Evolutionary conservation across 2,888 invertebrate species (phyloP).

Genomic region (Gymnoscelis rufifasciata): DNA sequence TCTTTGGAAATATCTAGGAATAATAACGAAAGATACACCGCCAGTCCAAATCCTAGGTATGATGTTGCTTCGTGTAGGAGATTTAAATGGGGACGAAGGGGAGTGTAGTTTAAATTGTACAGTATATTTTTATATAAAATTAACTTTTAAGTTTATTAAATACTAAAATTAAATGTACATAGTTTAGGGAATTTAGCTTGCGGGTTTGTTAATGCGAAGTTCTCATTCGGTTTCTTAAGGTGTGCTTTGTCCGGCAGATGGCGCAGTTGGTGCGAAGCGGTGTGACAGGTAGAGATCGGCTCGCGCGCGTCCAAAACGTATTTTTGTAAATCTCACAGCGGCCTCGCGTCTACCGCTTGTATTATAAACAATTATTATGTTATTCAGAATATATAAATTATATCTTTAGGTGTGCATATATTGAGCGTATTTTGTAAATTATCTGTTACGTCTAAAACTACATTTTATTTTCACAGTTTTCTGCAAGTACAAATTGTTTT

Average conservation of each 20-base stretch:
- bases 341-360: slow-evolving; percentile 47
- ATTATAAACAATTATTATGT: slow-evolving; percentile 40
- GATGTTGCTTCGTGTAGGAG: slow-evolving; percentile 1
- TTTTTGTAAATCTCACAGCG: slow-evolving; percentile 62
- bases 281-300: slow-evolving; percentile 58
- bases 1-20: slow-evolving; percentile 18
- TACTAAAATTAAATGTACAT: no score
- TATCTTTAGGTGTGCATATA: slow-evolving; percentile 33
- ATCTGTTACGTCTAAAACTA: slow-evolving; percentile 52
- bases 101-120: slow-evolving; percentile 14
- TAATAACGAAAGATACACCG: neutral
- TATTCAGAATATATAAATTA: slow-evolving; percentile 42
- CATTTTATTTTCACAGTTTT: slow-evolving; percentile 67
- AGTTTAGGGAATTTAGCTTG: no score
- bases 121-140: slow-evolving; percentile 6
- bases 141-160: neutral
- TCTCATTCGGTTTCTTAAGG: slow-evolving; percentile 29
- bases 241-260: slow-evolving; percentile 50
- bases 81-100: slow-evolving; percentile 22
- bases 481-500: slow-evolving; percentile 80
- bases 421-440: slow-evolving; percentile 58
- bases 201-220: slow-evolving; percentile 4
- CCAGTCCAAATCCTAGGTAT: neutral
- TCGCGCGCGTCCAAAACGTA: slow-evolving; percentile 36
- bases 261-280: slow-evolving; percentile 44